Evolutionary conservation across 2,113 vertebrate genomes (phyloP).

Genomic region (Apodemus sylvaticus): DNA sequence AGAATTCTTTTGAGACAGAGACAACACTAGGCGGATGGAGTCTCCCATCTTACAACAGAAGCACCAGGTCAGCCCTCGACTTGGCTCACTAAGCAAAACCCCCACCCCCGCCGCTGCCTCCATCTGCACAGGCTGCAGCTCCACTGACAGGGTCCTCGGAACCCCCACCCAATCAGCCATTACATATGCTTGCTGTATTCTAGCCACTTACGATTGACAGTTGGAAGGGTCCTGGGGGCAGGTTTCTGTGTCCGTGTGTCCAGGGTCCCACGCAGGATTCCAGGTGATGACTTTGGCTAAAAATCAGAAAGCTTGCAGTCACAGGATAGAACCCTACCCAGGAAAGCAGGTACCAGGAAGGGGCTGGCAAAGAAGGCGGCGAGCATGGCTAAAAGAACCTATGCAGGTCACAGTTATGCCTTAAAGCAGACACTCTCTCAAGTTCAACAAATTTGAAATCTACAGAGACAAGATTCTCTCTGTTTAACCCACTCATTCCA

Average conservation of each 20-base stretch:
- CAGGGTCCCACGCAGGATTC: not conserved
- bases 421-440: not conserved
- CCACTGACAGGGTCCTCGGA: not conserved
- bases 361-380: fast-evolving
- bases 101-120: not conserved
- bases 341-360: not conserved
- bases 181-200: not conserved
- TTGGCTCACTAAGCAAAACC: not conserved
- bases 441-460: fast-evolving
- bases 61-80: not conserved
- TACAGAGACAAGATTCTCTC: not conserved
- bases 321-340: not conserved
- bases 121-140: not conserved
- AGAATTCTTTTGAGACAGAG: conserved; percentile 50
- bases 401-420: fast-evolving
- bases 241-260: not conserved
- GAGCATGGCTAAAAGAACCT: not conserved
- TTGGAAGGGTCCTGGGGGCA: not conserved
- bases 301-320: conserved; percentile 51
- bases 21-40: not conserved
- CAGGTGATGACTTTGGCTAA: not conserved
- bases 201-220: conserved; percentile 64
- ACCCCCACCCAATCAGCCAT: not conserved
- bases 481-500: fast-evolving
- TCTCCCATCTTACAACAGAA: not conserved